Evolutionary conservation across 2,797 vertebrate species (phyloP).

Genomic region (Craterocephalus amniculus): DNA sequence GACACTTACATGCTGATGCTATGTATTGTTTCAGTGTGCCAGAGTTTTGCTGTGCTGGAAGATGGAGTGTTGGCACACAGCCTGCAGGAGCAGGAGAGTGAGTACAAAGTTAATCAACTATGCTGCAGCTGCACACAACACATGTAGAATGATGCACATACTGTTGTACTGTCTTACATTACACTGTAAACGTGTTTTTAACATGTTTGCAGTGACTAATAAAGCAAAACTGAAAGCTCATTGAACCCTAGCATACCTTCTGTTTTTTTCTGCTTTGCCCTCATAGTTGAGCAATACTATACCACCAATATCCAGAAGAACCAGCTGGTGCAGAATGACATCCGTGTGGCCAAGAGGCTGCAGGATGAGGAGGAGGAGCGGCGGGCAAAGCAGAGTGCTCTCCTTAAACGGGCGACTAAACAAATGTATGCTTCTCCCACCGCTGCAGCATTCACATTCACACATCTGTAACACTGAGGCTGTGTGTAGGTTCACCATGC

Average conservation of each 20-base stretch:
- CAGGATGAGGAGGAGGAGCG: slow-evolving; percentile 81
- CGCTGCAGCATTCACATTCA: background rate
- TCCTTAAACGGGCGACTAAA: slow-evolving; percentile 68
- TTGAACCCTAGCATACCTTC: background rate
- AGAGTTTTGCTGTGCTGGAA: slow-evolving; percentile 83
- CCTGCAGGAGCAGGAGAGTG: slow-evolving; percentile 86
- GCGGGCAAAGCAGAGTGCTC: slow-evolving; percentile 54
- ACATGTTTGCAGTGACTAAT: background rate
- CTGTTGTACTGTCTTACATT: background rate
- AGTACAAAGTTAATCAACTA: slow-evolving; percentile 53
- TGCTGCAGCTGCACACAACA: slow-evolving; percentile 7
- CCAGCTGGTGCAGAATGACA: slow-evolving; percentile 83
- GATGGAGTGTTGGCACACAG: slow-evolving; percentile 80
- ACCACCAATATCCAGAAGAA: slow-evolving; percentile 84
- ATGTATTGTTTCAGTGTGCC: slow-evolving; percentile 73
- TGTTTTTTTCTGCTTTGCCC: background rate
- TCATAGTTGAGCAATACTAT: slow-evolving; percentile 83
- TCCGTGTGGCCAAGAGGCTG: slow-evolving; percentile 79
- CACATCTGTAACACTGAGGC: background rate
- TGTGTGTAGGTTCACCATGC: background rate
- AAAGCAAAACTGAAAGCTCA: background rate
- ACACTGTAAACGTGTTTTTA: background rate
- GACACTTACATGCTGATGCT: slow-evolving; percentile 33
- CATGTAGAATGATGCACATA: background rate
- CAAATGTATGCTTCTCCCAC: slow-evolving; percentile 57